A percentile compares a stretch with the other conserved stretches of the same genome.
These are phyloP conservation scores for Tauraco erythrolophus DNA, from an alignment of 2,113 vertebrate species.

Conservation along the genomic window DNA sequence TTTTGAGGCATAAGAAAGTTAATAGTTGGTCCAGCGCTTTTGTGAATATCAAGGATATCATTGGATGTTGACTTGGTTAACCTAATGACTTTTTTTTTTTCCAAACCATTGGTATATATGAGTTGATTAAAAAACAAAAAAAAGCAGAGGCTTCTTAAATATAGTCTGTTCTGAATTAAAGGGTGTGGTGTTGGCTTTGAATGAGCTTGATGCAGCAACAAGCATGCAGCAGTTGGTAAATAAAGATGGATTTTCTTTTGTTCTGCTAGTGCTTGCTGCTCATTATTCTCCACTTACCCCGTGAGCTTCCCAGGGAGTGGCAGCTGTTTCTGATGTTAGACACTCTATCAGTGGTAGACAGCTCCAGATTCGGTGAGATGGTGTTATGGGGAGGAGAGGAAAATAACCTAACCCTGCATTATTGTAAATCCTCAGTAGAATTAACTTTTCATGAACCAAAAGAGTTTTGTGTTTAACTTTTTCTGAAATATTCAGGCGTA, in stretches of 20 bases:
- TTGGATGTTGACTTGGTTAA: constrained; percentile 24
- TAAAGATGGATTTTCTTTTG: constrained; percentile 94
- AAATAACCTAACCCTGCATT: constrained; percentile 49
- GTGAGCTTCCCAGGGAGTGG: constrained; percentile 88
- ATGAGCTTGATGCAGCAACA: constrained; percentile 74
- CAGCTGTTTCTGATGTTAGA: constrained; percentile 94
- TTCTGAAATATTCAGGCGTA: constrained; percentile 36
- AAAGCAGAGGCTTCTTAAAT: background rate
- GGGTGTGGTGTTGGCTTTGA: constrained; percentile 74
- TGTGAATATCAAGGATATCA: background rate
- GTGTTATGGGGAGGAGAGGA: constrained; percentile 68
- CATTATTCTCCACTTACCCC: constrained; percentile 91
- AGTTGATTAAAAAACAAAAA: constrained; percentile 33
- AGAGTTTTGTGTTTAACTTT: constrained; percentile 65
- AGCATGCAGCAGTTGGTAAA: constrained; percentile 88
- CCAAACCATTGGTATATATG: background rate
- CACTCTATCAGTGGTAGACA: constrained; percentile 95
- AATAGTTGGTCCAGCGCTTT: background rate
- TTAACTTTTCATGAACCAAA: constrained; percentile 75
- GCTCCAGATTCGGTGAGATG: constrained; percentile 81
- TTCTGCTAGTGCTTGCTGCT: constrained; percentile 81
- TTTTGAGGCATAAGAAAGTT: background rate
- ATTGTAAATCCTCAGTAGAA: constrained; percentile 66
- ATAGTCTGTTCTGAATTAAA: constrained; percentile 52
- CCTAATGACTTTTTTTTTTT: background rate